Conservation (phyloP, 2,797 vertebrate genomes). For the Scarus forsteni region DNA sequence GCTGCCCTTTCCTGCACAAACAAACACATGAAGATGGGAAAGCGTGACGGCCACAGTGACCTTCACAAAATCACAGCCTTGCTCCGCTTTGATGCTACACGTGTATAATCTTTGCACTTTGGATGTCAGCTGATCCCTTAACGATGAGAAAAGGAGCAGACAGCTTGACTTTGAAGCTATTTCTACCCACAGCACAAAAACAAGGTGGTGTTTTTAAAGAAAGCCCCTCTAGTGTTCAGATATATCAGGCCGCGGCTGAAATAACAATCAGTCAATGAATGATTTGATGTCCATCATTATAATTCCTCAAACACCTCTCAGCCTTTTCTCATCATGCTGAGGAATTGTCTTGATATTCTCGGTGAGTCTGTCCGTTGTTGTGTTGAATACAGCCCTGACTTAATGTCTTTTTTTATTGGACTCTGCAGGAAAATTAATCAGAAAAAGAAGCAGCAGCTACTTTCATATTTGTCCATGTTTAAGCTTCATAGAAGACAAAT, state of each 20-base stretch:
- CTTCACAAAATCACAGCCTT: neutral
- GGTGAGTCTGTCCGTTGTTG: constrained; percentile 5
- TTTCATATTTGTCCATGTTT: constrained; percentile 60
- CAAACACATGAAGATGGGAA: constrained; percentile 11
- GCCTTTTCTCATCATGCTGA: constrained; percentile 9
- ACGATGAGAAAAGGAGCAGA: constrained; percentile 37
- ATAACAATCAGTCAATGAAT: constrained; percentile 20
- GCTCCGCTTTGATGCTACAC: constrained; percentile 19
- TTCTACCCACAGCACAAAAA: constrained; percentile 39
- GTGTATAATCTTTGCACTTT: constrained; percentile 36
- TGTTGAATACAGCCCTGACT: constrained; percentile 34
- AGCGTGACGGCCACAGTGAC: neutral
- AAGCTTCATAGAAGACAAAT: constrained; percentile 49
- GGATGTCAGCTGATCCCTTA: constrained; percentile 29
- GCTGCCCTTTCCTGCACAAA: constrained; percentile 88
- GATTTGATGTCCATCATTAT: constrained; percentile 21
- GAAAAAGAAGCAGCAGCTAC: constrained; percentile 34
- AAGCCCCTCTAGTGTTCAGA: constrained; percentile 26
- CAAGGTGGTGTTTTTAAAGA: constrained; percentile 33
- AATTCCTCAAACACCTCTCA: constrained; percentile 22
- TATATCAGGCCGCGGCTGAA: constrained; percentile 15
- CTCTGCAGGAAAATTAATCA: constrained; percentile 58
- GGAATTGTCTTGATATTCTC: constrained; percentile 23
- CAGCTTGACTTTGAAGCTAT: constrained; percentile 32
- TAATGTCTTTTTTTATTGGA: constrained; percentile 53